Conservation (phyloP, 37 sponge, comb jelly and placozoan genomes). For the Crambe crambe region DNA sequence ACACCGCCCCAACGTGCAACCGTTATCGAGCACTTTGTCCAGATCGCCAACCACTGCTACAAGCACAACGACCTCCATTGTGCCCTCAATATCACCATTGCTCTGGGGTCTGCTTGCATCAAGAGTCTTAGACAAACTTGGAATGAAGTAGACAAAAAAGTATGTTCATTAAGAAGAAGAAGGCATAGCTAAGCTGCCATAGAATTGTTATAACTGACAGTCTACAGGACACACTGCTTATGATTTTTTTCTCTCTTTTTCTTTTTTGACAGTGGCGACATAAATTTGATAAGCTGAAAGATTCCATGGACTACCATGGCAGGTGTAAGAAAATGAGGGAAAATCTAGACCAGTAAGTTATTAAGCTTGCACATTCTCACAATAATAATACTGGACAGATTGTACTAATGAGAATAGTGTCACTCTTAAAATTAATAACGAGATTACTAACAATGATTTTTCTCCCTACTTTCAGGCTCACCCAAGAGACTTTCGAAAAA, state of each 20-base stretch:
- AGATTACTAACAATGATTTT: neutral
- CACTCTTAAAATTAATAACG: neutral
- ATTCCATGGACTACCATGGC: conserved; percentile 51
- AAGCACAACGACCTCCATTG: conserved; percentile 79
- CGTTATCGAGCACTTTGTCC: conserved; percentile 72
- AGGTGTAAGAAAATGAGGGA: conserved; percentile 76
- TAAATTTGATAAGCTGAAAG: conserved; percentile 42
- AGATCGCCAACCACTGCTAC: conserved; percentile 64
- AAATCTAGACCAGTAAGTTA: conserved; percentile 47
- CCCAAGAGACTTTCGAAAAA: conserved; percentile 8
- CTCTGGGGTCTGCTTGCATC: conserved; percentile 56
- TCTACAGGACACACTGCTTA: too few species aligned
- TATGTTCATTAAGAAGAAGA: conserved; percentile 3
- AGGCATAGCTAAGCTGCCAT: too few species aligned
- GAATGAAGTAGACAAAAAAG: conserved; percentile 70
- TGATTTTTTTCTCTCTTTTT: too few species aligned
- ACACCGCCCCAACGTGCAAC: conserved; percentile 35
- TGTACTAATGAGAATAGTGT: too few species aligned
- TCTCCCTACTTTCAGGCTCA: neutral
- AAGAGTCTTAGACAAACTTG: conserved; percentile 58
- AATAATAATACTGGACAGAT: too few species aligned
- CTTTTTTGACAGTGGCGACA: conserved; percentile 34
- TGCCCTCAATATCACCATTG: conserved; percentile 61
- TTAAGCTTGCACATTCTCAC: neutral
- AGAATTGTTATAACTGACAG: neutral